phyloP scores from a whole-genome alignment of 2,888 invertebrate genomes.

The Amblyjoppa fuscipennis region DNA sequence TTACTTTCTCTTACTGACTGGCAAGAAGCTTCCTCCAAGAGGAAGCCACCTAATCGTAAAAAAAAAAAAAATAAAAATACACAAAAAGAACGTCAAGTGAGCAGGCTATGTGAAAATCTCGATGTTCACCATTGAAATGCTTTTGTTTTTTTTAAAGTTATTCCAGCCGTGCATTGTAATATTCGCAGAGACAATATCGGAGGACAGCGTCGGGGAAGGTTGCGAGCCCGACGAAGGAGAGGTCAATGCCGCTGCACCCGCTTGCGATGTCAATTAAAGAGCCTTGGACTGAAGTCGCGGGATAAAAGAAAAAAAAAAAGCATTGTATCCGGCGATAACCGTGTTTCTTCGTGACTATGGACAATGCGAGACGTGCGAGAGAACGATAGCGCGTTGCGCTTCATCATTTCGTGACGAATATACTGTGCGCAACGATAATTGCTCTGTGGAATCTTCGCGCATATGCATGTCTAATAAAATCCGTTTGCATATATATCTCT shows the following conservation, averaged over 20 bases:
- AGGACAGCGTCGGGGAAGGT: conserved; percentile 12
- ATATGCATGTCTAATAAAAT: conserved; percentile 65
- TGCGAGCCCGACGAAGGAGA: background rate
- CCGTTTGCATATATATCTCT: conserved; percentile 56
- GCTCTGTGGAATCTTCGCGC: conserved; percentile 59
- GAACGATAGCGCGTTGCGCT: conserved; percentile 36
- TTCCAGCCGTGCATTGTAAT: background rate
- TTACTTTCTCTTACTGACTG: too few species aligned
- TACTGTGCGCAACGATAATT: conserved; percentile 49
- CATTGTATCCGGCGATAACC: background rate
- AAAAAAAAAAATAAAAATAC: too few species aligned
- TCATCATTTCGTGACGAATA: conserved; percentile 60
- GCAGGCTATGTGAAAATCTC: too few species aligned
- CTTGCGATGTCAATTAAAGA: conserved; percentile 22
- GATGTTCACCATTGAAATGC: too few species aligned
- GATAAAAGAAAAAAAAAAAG: background rate
- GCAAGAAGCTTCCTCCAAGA: too few species aligned
- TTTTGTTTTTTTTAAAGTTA: too few species aligned
- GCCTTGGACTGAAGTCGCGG: conserved; percentile 7
- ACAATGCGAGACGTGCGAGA: conserved; percentile 28
- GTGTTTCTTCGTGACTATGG: background rate
- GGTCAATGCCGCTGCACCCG: conserved; percentile 19
- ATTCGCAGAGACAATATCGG: background rate
- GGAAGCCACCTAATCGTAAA: too few species aligned
- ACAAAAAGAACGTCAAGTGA: too few species aligned